phyloP scores from a whole-genome alignment of 2,113 vertebrate species.

The Orthonyx spaldingii region DNA sequence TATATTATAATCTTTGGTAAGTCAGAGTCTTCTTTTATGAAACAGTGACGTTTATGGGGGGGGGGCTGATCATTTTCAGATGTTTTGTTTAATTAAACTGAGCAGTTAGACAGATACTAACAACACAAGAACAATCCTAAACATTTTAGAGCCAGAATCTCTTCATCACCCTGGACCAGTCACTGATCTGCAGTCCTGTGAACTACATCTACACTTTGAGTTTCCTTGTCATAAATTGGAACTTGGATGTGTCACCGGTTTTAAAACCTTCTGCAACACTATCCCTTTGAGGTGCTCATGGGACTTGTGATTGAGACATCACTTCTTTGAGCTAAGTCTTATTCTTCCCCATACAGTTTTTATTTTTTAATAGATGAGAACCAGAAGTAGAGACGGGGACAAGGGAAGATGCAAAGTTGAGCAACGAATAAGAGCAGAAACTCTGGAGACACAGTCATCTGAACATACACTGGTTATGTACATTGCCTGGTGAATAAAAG shows the following conservation, averaged over 20 bases:
- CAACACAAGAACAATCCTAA: constrained; percentile 15
- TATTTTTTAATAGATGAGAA: background rate
- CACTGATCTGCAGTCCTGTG: background rate
- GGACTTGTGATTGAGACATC: background rate
- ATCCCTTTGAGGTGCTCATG: background rate
- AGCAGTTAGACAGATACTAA: constrained; percentile 50
- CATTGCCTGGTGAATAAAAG: constrained; percentile 37
- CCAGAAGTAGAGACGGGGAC: background rate
- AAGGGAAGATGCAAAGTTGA: background rate
- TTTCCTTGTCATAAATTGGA: background rate
- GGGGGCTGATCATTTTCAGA: constrained; percentile 62
- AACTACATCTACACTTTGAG: background rate
- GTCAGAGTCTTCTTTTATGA: constrained; percentile 49
- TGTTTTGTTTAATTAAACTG: constrained; percentile 58
- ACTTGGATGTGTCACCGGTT: background rate
- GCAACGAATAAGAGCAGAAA: background rate
- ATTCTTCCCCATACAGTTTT: background rate
- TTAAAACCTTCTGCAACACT: background rate
- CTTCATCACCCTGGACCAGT: background rate
- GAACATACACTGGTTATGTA: background rate
- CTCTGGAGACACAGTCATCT: background rate
- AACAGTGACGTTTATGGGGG: constrained; percentile 17
- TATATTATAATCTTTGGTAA: constrained; percentile 59
- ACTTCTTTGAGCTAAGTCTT: background rate
- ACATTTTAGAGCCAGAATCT: constrained; percentile 35